Conservation (phyloP, 2,888 invertebrate genomes). For the Lasius platythorax region DNA sequence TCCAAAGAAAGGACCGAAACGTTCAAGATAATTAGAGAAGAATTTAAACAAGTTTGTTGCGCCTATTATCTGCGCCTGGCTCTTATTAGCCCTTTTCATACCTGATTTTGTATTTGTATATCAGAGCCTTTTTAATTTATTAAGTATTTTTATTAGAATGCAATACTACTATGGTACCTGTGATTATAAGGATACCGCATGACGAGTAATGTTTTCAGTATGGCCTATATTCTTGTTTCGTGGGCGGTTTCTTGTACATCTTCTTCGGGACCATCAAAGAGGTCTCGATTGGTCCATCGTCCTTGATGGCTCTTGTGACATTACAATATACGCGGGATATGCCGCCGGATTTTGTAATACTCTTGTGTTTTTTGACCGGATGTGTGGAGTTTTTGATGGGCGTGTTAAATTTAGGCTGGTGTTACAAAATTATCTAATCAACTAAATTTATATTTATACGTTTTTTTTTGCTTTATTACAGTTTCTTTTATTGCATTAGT, state of each 20-base stretch:
- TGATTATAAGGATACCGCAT: neutral
- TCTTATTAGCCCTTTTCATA: too few relatives aligned
- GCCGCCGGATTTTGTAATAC: conserved; percentile 91
- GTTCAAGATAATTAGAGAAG: too few relatives aligned
- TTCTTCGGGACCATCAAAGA: conserved; percentile 95
- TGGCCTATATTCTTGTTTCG: conserved; percentile 96
- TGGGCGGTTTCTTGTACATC: conserved; percentile 94
- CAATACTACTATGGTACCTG: neutral
- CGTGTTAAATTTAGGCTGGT: conserved; percentile 91
- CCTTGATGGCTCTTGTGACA: conserved; percentile 95
- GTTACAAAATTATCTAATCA: conserved; percentile 23
- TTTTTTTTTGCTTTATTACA: neutral
- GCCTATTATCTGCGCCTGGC: too few relatives aligned
- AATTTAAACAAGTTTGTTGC: too few relatives aligned
- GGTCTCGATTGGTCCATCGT: conserved; percentile 97
- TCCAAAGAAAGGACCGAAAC: too few relatives aligned
- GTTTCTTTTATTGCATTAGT: neutral
- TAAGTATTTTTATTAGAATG: neutral
- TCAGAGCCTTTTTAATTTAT: too few relatives aligned
- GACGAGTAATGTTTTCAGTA: conserved; percentile 87
- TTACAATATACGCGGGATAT: conserved; percentile 91
- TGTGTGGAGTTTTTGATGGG: conserved; percentile 93
- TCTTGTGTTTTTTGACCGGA: conserved; percentile 93
- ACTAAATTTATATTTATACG: neutral
- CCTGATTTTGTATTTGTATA: too few relatives aligned